Conservation (phyloP, 2,797 vertebrate species). For the Oreochromis mossambicus region DNA sequence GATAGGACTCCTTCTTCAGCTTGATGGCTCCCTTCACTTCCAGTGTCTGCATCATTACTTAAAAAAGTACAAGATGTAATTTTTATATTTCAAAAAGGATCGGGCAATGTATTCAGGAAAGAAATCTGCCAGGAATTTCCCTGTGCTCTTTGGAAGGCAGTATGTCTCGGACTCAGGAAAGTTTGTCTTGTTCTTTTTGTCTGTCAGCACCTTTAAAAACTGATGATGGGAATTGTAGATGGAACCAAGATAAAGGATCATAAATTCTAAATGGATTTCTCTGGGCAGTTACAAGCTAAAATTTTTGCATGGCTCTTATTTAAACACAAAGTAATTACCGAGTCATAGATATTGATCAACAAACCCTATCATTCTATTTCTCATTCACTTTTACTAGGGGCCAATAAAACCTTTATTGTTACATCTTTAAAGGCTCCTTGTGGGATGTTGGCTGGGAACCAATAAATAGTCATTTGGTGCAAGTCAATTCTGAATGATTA, state of each 20-base stretch:
- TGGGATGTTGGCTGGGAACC: background rate
- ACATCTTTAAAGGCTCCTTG: conserved; percentile 4
- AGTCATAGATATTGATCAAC: conserved; percentile 28
- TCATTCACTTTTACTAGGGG: conserved; percentile 4
- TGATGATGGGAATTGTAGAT: background rate
- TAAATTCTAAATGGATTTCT: background rate
- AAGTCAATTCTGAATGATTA: background rate
- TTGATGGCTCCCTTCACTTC: background rate
- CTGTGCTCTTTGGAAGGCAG: background rate
- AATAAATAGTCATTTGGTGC: background rate
- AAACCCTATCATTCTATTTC: background rate
- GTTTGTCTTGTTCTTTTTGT: background rate
- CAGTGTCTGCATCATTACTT: background rate
- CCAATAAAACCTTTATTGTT: conserved; percentile 16
- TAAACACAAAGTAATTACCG: conserved; percentile 3
- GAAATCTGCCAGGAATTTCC: background rate
- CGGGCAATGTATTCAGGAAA: fast-evolving
- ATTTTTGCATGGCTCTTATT: background rate
- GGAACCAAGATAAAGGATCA: background rate
- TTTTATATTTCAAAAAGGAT: background rate
- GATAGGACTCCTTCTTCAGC: background rate
- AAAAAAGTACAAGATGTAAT: background rate
- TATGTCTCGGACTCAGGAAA: background rate
- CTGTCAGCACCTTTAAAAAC: background rate
- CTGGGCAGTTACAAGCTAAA: background rate